Conservation (phyloP, 2,113 vertebrate species). For the Phyllopteryx taeniolatus region DNA sequence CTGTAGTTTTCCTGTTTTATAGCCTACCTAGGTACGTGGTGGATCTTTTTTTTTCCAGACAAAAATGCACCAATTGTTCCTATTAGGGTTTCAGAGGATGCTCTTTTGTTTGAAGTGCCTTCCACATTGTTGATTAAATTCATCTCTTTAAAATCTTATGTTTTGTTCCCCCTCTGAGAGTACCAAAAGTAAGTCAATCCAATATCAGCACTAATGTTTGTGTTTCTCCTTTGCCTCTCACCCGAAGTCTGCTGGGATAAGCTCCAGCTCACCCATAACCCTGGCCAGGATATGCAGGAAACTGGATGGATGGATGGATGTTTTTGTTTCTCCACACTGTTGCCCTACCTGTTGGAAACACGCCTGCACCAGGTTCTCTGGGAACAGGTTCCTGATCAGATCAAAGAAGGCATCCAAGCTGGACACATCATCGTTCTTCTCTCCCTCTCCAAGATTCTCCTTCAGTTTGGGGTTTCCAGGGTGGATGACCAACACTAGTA, state of each 20-base stretch:
- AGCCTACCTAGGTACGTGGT: not conserved
- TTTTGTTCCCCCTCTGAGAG: not conserved
- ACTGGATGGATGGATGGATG: not conserved
- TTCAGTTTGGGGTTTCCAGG: slow-evolving; percentile 96
- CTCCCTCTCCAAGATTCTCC: slow-evolving; percentile 88
- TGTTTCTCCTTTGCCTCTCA: not conserved
- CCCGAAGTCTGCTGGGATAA: not conserved
- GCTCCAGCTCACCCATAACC: not conserved
- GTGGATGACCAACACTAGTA: slow-evolving; percentile 93
- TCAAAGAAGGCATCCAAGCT: slow-evolving; percentile 97
- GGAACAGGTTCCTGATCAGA: slow-evolving; percentile 95
- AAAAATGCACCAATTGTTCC: not conserved
- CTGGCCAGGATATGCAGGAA: not conserved
- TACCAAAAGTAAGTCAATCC: not conserved
- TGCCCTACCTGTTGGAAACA: slow-evolving; percentile 93
- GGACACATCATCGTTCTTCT: slow-evolving; percentile 93
- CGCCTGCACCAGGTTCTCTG: slow-evolving; percentile 95
- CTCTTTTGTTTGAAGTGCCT: not conserved
- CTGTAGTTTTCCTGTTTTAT: not conserved
- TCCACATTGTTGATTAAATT: not conserved
- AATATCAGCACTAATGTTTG: not conserved
- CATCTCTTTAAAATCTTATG: not conserved
- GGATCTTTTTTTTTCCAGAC: too few relatives aligned
- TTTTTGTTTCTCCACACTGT: not conserved
- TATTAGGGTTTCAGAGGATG: too few relatives aligned